phyloP scores from a whole-genome alignment of 1,140 invertebrate genomes.

The Solen grandis region DNA sequence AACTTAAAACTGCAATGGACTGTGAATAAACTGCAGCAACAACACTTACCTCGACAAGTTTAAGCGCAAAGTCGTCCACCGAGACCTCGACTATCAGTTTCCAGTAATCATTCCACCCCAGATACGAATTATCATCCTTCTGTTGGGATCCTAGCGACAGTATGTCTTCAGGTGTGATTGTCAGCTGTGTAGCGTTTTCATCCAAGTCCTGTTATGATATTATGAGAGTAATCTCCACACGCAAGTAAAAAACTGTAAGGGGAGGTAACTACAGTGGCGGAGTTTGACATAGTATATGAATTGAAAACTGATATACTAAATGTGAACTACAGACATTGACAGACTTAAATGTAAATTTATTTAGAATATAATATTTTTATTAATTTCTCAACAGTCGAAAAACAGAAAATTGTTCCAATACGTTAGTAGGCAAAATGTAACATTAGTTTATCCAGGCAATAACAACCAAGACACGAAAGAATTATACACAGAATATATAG shows the following conservation, averaged over 20 bases:
- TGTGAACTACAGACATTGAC: neutral
- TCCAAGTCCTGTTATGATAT: slow-evolving; percentile 18
- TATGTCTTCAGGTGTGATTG: slow-evolving; percentile 36
- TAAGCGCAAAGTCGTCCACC: slow-evolving; percentile 12
- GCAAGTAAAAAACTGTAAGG: neutral
- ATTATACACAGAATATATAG: too few relatives aligned
- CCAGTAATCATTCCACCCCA: slow-evolving; percentile 45
- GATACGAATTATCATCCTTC: neutral
- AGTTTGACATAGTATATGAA: neutral
- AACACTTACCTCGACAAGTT: slow-evolving; percentile 29
- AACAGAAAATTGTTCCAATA: too few relatives aligned
- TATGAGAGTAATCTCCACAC: neutral
- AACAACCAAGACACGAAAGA: too few relatives aligned
- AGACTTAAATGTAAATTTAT: too few relatives aligned
- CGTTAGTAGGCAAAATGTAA: too few relatives aligned
- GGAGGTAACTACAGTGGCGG: too few relatives aligned
- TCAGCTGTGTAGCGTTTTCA: too few relatives aligned
- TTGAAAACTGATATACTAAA: neutral
- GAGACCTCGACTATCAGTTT: slow-evolving; percentile 39
- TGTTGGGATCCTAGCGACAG: slow-evolving; percentile 22
- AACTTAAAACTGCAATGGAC: too few relatives aligned
- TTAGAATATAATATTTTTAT: too few relatives aligned
- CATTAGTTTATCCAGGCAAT: too few relatives aligned
- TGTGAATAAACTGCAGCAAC: too few relatives aligned
- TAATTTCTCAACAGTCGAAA: too few relatives aligned